Conservation (phyloP, 2,113 vertebrate genomes). For the Syngnathus typhle region DNA sequence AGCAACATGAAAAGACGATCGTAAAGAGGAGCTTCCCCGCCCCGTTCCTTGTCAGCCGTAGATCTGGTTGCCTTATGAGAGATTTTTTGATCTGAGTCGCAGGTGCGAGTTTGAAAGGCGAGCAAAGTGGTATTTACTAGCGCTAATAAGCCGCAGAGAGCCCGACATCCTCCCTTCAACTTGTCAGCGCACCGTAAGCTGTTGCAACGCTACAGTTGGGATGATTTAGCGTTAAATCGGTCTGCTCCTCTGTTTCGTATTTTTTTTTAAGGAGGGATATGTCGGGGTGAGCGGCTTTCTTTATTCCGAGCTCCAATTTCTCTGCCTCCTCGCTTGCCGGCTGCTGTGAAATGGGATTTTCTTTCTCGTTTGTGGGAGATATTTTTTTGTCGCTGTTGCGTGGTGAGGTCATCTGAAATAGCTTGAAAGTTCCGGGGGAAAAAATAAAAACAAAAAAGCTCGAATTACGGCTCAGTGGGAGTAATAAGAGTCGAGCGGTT, state of each 20-base stretch:
- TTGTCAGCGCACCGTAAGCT: conserved; percentile 57
- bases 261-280: conserved; percentile 34
- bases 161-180: conserved; percentile 34
- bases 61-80: not conserved
- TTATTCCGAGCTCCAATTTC: conserved; percentile 63
- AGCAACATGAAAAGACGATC: not conserved
- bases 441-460: conserved; percentile 17
- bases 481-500: conserved; percentile 10
- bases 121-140: conserved; percentile 46
- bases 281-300: conserved; percentile 58
- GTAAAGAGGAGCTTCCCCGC: not conserved
- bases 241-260: conserved; percentile 36
- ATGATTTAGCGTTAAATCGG: conserved; percentile 65
- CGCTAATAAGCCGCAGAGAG: conserved; percentile 44
- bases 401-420: conserved; percentile 55
- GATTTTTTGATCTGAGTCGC: not conserved
- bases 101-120: conserved; percentile 27
- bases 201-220: conserved; percentile 43
- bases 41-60: not conserved
- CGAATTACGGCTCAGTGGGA: conserved; percentile 31
- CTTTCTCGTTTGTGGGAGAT: conserved; percentile 64
- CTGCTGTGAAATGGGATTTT: conserved; percentile 70
- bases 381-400: conserved; percentile 55
- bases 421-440: conserved; percentile 45
- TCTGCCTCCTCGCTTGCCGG: conserved; percentile 45